These are phyloP conservation scores for Leucophenga maculata DNA, from an alignment of 2,888 invertebrate species.

Conservation along the genomic window DNA sequence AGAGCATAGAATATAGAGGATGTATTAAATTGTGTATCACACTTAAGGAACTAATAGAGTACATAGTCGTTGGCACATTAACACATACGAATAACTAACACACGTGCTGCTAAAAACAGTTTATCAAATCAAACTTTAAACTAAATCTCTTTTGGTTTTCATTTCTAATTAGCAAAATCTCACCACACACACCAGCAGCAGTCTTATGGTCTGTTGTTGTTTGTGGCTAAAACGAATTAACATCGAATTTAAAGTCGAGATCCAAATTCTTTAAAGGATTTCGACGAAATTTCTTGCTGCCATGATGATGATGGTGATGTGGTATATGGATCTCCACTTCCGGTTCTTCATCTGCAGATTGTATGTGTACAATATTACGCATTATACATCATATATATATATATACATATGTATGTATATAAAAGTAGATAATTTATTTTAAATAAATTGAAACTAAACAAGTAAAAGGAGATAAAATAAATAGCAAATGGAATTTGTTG, in stretches of 20 bases:
- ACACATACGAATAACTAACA: not conserved
- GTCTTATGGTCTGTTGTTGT: slow-evolving; percentile 39
- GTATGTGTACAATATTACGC: not conserved
- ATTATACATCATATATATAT: not conserved
- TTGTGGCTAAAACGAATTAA: slow-evolving; percentile 68
- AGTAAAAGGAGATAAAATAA: too few species aligned
- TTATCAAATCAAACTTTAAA: not conserved
- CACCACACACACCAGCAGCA: slow-evolving; percentile 38
- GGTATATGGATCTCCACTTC: slow-evolving; percentile 67
- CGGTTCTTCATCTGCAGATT: slow-evolving; percentile 54
- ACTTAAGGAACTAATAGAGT: not conserved
- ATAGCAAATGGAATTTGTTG: too few species aligned
- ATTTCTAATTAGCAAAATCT: slow-evolving; percentile 21
- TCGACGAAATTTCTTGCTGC: slow-evolving; percentile 65
- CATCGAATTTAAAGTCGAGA: slow-evolving; percentile 70
- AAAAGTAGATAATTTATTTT: not conserved
- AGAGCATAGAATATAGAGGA: not conserved
- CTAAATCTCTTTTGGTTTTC: not conserved
- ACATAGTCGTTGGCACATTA: not conserved
- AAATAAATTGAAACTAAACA: not conserved
- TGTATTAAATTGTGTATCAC: not conserved
- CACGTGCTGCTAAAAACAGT: slow-evolving; percentile 10
- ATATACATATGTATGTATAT: not conserved
- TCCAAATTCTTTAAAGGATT: slow-evolving; percentile 69
- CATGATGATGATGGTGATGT: slow-evolving; percentile 69